Evolutionary conservation across 2,113 vertebrate genomes (phyloP), one percentile per base, ranked within the genome.

Genomic region (Macaca nemestrina): DNA sequence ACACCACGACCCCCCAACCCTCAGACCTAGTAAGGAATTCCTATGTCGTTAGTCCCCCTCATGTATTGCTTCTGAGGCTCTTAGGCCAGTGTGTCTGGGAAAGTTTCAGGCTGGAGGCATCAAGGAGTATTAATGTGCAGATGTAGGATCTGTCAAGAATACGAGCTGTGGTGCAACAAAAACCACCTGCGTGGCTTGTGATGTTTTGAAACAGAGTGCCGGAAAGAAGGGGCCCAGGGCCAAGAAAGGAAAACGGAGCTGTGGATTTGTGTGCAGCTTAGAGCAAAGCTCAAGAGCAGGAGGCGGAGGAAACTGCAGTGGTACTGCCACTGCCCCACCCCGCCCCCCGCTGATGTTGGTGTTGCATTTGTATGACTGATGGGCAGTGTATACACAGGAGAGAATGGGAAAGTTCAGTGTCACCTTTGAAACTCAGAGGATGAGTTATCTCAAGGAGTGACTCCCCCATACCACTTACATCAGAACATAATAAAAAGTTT

Each of bases 111-210:
- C 98, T 98, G 98, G 98, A 98, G 96, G 96, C 98, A 98, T 98
- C 97, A 94, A 98, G 97, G 98, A 98, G 95, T 98, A 98, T 98
- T 98, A 97, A 97, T 93, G 97, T 98, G 98, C 98, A 98, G 98
- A 98, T 98, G 98, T 90, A 98, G 98, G 97, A 98, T 98, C 98
- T 99, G 99, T 99, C 98, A 99, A 97, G 98, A 98, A 99, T 99
- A 99, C 97, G 98, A 99, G 98, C 99, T 99, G 99, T 98, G 98
- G 97, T 98, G 98, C 98, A 99, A 99, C 98, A 98, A 94, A 98
- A 99, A 98, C 99, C 99, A 99, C 99, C 99, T 99, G 99, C 97
- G 35, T 97, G 98, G 98, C 98, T 98, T 97, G 93, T 94, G 98
- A 98, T 98, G 98, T 98, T 98, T 98, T 98, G 98, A 99, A 99